These are phyloP conservation scores for Zygogramma bicolorata DNA, from an alignment of 2,888 invertebrate genomes.

Conservation along the genomic window DNA sequence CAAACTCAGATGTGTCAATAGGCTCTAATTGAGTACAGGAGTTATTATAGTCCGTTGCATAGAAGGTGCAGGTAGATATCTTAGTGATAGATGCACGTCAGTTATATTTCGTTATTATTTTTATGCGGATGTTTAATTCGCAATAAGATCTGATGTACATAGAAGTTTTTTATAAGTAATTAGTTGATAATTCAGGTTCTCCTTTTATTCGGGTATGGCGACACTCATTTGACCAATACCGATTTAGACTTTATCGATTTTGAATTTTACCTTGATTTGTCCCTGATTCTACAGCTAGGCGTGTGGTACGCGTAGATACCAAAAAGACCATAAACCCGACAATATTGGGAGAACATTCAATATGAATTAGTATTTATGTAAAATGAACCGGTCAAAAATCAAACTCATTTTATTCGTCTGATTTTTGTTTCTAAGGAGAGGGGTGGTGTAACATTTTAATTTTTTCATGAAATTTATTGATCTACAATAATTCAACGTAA, in stretches of 20 bases:
- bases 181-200: not conserved
- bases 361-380: not conserved
- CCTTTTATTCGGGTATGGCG: not conserved
- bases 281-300: not conserved
- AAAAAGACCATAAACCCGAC: not conserved
- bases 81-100: too few species aligned
- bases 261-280: not conserved
- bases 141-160: not conserved
- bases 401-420: slow-evolving; percentile 2
- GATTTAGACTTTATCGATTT: not conserved
- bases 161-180: not conserved
- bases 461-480: too few species aligned
- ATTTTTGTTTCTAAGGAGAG: slow-evolving; percentile 15
- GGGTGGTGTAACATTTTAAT: slow-evolving; percentile 13
- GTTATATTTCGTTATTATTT: too few species aligned
- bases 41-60: not conserved
- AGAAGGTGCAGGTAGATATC: too few species aligned
- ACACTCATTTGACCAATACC: not conserved
- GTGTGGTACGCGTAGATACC: slow-evolving; percentile 17
- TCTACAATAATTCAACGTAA: too few species aligned
- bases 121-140: too few species aligned
- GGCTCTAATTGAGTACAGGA: not conserved
- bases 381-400: not conserved
- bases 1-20: slow-evolving; percentile 34
- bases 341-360: not conserved